Conservation (phyloP, 2,888 invertebrate species). For the Laspeyria flexula region DNA sequence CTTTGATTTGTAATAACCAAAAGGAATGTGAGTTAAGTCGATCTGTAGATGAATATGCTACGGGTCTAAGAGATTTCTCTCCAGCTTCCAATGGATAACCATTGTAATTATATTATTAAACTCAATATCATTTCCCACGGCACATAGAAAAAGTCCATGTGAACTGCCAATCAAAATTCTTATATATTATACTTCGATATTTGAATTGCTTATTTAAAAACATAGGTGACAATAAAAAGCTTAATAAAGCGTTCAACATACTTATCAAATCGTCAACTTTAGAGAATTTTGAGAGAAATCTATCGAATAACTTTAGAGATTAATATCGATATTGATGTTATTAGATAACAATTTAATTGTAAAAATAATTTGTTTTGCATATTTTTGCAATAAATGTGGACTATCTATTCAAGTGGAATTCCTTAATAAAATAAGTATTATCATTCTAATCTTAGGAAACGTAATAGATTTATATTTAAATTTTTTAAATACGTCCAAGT, state of each 20-base stretch:
- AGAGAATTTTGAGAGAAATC: constrained; percentile 20
- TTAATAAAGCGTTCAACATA: constrained; percentile 17
- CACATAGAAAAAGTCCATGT: constrained; percentile 16
- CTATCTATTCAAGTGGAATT: constrained; percentile 12
- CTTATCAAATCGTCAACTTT: constrained; percentile 15
- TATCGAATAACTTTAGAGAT: constrained; percentile 29
- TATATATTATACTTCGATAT: constrained; percentile 15
- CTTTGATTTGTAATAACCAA: background rate
- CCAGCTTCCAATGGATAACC: constrained; percentile 12
- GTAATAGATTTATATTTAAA: constrained; percentile 1
- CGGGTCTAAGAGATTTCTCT: constrained; percentile 6
- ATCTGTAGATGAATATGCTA: constrained; percentile 3
- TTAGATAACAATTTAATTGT: constrained; percentile 14
- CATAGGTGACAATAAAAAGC: constrained; percentile 23
- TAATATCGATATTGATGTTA: constrained; percentile 15
- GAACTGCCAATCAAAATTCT: constrained; percentile 27
- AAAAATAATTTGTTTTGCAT: constrained; percentile 23
- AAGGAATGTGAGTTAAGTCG: constrained; percentile 10
- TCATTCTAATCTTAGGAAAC: constrained; percentile 4
- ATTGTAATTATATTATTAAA: constrained; percentile 16
- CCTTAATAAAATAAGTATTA: background rate
- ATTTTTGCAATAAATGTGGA: constrained; percentile 14
- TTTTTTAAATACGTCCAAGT: constrained; percentile 1
- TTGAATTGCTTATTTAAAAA: constrained; percentile 39
- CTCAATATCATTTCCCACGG: constrained; percentile 18